Evolutionary conservation across 2,797 vertebrate species (phyloP), one percentile per base, ranked within the genome.

Genomic region (Acridotheres tristis): DNA sequence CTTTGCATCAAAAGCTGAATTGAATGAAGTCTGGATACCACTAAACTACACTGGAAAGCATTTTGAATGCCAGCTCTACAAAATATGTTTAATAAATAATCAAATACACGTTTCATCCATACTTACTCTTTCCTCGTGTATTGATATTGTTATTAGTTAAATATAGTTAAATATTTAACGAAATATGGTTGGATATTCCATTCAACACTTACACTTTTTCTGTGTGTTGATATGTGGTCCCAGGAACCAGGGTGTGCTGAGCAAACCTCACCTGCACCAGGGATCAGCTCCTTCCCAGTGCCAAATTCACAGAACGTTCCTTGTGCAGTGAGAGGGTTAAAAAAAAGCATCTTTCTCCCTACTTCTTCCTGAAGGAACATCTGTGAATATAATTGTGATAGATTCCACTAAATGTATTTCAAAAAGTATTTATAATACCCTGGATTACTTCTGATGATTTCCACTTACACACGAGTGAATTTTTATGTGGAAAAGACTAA

Each of bases 391-490:
- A 65, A 65, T 40, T 75, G 26, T 42, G 29, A 42, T 16, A n/a
- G 21, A 59, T 13, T 26, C 3, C 10, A 42, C 16, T 26, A 30
- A 72, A 85, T 5, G 2, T 30, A 26, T 51, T 74, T 73, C 0
- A 18, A 68, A 85, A 75, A 27, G 38, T 61, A 75, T 53, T 88
- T 75, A 7, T 61, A 45, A 13, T 20, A 74, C 4, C 3, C 19
- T 36, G 34, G 32, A 38, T 75, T 67, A 23, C 11, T 81, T 81
- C 29, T 78, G 9, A 55, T 29, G 32, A 68, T 5, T 36, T 78
- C 11, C 25, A 53, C 12, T 59, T 55, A 22, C 3, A 59, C 13
- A 27, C 0, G 0, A n/a, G 16, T 17, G 14, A 42, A 23, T 51
- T 55, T 72, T 3, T 13, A 14, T 43, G 20, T 3, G 29, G 10